A percentile compares a stretch with the other conserved stretches of the same genome.
Conservation (phyloP, 2,888 invertebrate genomes). For the Petrolisthes cinctipes region DNA sequence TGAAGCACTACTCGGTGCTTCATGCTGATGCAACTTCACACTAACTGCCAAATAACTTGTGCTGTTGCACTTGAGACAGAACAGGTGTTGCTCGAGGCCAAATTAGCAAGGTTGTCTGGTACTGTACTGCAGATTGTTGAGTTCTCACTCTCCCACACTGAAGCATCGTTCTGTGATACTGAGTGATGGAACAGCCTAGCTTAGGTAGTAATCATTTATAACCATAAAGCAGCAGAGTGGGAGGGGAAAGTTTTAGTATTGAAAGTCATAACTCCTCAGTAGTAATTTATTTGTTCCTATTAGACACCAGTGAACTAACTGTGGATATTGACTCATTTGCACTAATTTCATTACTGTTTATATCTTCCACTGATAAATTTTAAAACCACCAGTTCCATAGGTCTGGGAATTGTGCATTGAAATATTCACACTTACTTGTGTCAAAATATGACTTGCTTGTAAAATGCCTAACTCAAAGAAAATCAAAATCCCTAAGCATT, state of each 20-base stretch:
- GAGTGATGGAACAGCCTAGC: slow-evolving; percentile 55
- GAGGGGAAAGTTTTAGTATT: background rate
- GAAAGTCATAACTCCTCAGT: slow-evolving; percentile 16
- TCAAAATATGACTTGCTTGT: background rate
- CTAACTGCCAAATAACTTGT: slow-evolving; percentile 10
- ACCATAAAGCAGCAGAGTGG: slow-evolving; percentile 6
- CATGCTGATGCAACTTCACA: background rate
- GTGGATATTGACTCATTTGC: background rate
- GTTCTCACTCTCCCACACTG: slow-evolving; percentile 56
- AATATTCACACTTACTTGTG: background rate
- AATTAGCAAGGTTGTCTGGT: slow-evolving; percentile 50
- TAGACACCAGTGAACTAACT: background rate
- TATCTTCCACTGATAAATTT: background rate
- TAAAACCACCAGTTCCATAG: background rate
- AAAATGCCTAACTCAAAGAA: background rate
- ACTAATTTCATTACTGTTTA: background rate
- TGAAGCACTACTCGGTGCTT: background rate
- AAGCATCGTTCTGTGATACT: slow-evolving; percentile 58
- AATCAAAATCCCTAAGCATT: slow-evolving; percentile 11
- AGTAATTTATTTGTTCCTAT: background rate
- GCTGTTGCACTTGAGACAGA: slow-evolving; percentile 16
- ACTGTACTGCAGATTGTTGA: slow-evolving; percentile 52
- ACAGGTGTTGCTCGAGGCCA: slow-evolving; percentile 25
- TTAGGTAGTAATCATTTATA: slow-evolving; percentile 43
- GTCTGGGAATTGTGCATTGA: background rate